A percentile compares a stretch with the other conserved stretches of the same genome.
These are phyloP conservation scores for Hydropsyche tenuis DNA, from an alignment of 1,140 invertebrate species.

Conservation along the genomic window DNA sequence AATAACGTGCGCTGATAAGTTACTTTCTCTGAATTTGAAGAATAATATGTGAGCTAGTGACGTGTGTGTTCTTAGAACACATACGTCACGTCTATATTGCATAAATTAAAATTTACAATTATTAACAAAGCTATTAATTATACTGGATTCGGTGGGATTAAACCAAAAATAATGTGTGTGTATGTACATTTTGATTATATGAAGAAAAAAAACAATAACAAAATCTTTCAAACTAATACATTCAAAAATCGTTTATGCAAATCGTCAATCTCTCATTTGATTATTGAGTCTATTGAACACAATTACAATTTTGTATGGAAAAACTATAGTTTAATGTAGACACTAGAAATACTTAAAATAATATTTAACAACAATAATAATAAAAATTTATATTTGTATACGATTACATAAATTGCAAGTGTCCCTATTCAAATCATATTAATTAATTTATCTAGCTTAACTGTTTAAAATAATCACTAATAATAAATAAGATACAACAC, in stretches of 20 bases:
- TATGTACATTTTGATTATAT: slow-evolving; percentile 24
- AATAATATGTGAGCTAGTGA: background rate
- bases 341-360: slow-evolving; percentile 10
- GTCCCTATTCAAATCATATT: slow-evolving; percentile 41
- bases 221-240: background rate
- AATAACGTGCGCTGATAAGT: too few species aligned
- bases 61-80: background rate
- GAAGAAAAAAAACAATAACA: background rate
- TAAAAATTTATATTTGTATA: slow-evolving; percentile 34
- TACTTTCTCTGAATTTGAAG: slow-evolving; percentile 6
- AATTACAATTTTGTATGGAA: slow-evolving; percentile 45
- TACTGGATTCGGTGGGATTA: slow-evolving; percentile 47
- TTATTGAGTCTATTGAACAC: slow-evolving; percentile 43
- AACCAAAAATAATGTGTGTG: slow-evolving; percentile 20
- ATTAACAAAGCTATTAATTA: slow-evolving; percentile 31
- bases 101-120: slow-evolving; percentile 21
- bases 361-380: slow-evolving; percentile 21
- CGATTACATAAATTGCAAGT: slow-evolving; percentile 43
- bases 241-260: background rate
- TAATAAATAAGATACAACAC: slow-evolving; percentile 31
- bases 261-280: slow-evolving; percentile 18
- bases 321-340: slow-evolving; percentile 26
- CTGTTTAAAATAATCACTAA: slow-evolving; percentile 16
- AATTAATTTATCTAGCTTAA: slow-evolving; percentile 15
- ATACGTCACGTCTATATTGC: background rate